Conservation (phyloP, 2,888 invertebrate genomes). For the Gymnocheta viridis region DNA sequence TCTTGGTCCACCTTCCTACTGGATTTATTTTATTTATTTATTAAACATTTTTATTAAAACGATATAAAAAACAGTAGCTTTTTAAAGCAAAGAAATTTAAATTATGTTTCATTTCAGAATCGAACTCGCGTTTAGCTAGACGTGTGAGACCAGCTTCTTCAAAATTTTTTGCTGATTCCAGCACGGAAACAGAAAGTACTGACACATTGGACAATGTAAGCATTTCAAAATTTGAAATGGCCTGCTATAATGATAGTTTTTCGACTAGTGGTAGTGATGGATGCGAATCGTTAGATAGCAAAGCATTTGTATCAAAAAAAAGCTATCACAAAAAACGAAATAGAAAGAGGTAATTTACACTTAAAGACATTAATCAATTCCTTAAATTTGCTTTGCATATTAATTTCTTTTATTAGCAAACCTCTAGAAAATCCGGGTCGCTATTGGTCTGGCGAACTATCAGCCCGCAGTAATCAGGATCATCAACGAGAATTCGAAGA, state of each 20-base stretch:
- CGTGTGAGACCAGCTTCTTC: conserved; percentile 70
- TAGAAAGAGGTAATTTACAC: conserved; percentile 43
- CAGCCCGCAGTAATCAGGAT: conserved; percentile 93
- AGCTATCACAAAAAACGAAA: conserved; percentile 47
- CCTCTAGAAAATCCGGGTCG: conserved; percentile 83
- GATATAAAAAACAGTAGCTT: no score
- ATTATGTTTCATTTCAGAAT: conserved; percentile 71
- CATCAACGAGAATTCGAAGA: conserved; percentile 93
- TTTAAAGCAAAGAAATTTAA: no score
- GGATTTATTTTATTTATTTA: no score
- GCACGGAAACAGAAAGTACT: conserved; percentile 80
- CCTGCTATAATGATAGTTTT: conserved; percentile 68
- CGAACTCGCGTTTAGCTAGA: conserved; percentile 74
- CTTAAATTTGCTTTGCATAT: neutral
- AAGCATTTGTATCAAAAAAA: conserved; percentile 61
- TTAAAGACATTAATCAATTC: neutral
- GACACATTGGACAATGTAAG: conserved; percentile 61
- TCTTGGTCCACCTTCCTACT: no score
- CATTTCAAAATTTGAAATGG: conserved; percentile 38
- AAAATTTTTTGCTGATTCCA: conserved; percentile 76
- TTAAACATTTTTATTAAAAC: no score
- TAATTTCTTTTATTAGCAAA: neutral
- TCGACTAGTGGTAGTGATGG: conserved; percentile 82
- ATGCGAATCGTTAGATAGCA: conserved; percentile 80
- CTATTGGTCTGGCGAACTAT: conserved; percentile 89